Percentiles rank a stretch among this genome's conserved stretches.
These are phyloP conservation scores for Carollia perspicillata DNA, from an alignment of 2,113 vertebrate species.

Conservation along the genomic window DNA sequence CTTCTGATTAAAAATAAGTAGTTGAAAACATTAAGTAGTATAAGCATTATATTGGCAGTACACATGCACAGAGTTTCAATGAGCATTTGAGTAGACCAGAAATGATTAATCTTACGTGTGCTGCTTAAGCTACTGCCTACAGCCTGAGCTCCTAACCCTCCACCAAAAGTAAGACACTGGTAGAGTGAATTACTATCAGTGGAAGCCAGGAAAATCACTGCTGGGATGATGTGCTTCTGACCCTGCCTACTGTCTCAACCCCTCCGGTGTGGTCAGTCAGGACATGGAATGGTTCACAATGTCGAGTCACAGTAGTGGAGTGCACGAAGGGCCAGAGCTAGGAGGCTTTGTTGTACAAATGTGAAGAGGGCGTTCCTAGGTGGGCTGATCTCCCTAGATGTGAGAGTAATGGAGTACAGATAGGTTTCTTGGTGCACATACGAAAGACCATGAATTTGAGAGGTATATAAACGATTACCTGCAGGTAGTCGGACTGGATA, in stretches of 20 bases:
- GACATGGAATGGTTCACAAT: neutral
- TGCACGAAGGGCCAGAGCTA: neutral
- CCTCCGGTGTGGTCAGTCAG: neutral
- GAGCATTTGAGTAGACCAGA: neutral
- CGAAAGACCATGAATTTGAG: slow-evolving; percentile 30
- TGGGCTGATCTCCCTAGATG: neutral
- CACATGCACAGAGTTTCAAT: neutral
- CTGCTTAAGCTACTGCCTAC: neutral
- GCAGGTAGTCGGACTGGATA: slow-evolving; percentile 98
- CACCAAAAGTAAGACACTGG: neutral
- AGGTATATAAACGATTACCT: slow-evolving; percentile 84
- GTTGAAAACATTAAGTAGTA: neutral
- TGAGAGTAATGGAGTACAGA: neutral
- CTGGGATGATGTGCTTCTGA: neutral
- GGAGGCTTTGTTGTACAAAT: neutral
- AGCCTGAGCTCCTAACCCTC: neutral
- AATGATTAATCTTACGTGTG: slow-evolving; percentile 3
- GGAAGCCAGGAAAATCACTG: slow-evolving; percentile 5
- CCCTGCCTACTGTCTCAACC: neutral
- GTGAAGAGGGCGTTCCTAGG: neutral
- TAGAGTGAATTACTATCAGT: neutral
- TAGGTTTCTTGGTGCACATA: neutral
- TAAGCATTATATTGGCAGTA: neutral
- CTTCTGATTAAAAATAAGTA: slow-evolving; percentile 10
- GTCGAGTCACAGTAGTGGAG: neutral